Evolutionary conservation across 1,140 invertebrate genomes (phyloP).

Genomic region (Dysdera silvatica): DNA sequence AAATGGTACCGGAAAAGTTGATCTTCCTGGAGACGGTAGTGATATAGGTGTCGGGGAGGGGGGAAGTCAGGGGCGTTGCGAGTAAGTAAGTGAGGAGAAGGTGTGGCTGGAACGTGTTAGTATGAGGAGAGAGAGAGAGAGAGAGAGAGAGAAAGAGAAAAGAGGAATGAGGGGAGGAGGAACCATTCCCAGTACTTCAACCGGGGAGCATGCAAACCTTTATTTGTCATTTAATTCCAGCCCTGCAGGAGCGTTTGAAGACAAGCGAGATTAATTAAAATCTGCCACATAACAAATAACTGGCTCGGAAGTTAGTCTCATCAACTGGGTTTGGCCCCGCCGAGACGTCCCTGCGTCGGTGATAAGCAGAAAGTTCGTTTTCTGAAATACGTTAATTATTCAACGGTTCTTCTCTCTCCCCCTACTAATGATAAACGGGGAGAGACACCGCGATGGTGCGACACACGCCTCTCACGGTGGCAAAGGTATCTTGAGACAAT

Average conservation of each 20-base stretch:
- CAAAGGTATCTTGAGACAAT: conserved; percentile 25
- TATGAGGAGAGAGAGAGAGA: too few relatives aligned
- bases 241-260: conserved; percentile 22
- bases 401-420: conserved; percentile 30
- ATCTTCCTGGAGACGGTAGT: too few relatives aligned
- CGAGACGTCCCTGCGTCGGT: conserved; percentile 1
- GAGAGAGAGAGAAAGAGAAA: conserved; percentile 21
- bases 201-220: conserved; percentile 23
- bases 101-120: too few relatives aligned
- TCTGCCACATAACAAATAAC: conserved; percentile 29
- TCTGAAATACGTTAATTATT: conserved; percentile 25
- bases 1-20: too few relatives aligned
- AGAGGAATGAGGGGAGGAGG: too few relatives aligned
- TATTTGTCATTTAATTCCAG: conserved; percentile 30
- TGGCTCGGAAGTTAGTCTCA: conserved; percentile 21
- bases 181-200: too few relatives aligned
- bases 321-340: conserved; percentile 20
- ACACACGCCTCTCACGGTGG: conserved; percentile 17
- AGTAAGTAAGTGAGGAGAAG: too few relatives aligned
- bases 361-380: conserved; percentile 30
- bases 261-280: conserved; percentile 31
- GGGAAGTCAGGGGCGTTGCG: too few relatives aligned
- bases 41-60: too few relatives aligned
- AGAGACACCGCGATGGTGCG: too few relatives aligned
- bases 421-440: conserved; percentile 30